A percentile compares a stretch with the other conserved stretches of the same genome.
phyloP scores from a whole-genome alignment of 2,888 invertebrate species.

The Encarsia formosa region DNA sequence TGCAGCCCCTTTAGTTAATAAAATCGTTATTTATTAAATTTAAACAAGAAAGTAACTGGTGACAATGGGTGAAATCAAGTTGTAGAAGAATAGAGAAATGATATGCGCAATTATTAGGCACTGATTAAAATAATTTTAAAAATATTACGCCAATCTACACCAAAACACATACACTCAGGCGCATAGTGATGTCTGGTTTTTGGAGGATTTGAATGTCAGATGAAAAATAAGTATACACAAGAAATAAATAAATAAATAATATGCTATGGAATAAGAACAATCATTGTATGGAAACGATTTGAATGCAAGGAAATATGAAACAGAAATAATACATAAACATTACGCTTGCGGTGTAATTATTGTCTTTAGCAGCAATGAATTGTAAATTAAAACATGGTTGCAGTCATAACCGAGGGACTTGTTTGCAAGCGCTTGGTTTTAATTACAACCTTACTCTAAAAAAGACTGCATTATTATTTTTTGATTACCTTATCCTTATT shows the following conservation, averaged over 20 bases:
- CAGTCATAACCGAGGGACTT: slow-evolving; percentile 27
- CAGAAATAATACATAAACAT: slow-evolving; percentile 28
- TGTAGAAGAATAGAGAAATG: too few species aligned
- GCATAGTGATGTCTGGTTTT: not conserved
- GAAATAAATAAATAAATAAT: slow-evolving; percentile 5
- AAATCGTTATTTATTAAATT: too few species aligned
- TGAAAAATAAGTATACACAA: slow-evolving; percentile 8
- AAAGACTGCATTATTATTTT: slow-evolving; percentile 16
- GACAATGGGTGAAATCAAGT: too few species aligned
- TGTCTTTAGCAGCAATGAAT: slow-evolving; percentile 34
- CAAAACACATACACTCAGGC: too few species aligned
- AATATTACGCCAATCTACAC: too few species aligned
- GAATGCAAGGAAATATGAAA: slow-evolving; percentile 20
- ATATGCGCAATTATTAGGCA: too few species aligned
- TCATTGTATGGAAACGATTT: slow-evolving; percentile 16
- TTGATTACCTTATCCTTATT: slow-evolving; percentile 3
- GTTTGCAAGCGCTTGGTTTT: slow-evolving; percentile 27
- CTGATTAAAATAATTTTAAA: too few species aligned
- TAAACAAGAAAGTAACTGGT: too few species aligned
- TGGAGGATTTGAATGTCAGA: not conserved
- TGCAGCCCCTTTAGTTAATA: too few species aligned
- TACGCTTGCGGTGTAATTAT: slow-evolving; percentile 33
- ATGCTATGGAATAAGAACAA: slow-evolving; percentile 13
- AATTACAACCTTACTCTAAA: slow-evolving; percentile 30
- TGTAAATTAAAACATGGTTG: slow-evolving; percentile 33